A percentile compares a stretch with the other conserved stretches of the same genome.
phyloP scores from a whole-genome alignment of 1,140 invertebrate genomes.

The Zelostemma sp. region DNA sequence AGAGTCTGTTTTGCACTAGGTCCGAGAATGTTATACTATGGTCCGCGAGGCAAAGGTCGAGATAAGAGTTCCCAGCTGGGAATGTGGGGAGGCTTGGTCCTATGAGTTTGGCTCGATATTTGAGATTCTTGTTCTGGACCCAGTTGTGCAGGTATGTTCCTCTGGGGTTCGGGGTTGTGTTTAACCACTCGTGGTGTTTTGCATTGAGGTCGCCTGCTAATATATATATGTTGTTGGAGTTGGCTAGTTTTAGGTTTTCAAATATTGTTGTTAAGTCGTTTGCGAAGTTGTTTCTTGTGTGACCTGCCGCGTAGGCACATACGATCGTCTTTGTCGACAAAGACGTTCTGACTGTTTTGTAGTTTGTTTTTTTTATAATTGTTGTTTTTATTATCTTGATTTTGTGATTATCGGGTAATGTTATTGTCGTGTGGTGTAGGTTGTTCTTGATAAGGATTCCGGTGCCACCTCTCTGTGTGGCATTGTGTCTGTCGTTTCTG shows the following conservation, averaged over 20 bases:
- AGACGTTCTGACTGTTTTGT: conserved; percentile 1
- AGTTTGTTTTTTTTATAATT: conserved; percentile 24
- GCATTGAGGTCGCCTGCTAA: conserved; percentile 2
- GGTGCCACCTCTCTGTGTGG: conserved; percentile 27
- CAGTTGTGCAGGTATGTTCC: not conserved
- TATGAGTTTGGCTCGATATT: not conserved
- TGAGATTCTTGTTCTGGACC: not conserved
- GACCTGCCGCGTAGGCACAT: conserved; percentile 4
- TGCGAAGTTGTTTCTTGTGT: not conserved
- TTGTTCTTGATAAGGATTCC: conserved; percentile 31
- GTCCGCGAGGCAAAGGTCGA: conserved; percentile 4
- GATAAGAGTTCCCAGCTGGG: not conserved
- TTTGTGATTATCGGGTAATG: not conserved
- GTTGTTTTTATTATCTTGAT: conserved; percentile 27
- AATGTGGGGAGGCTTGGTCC: not conserved
- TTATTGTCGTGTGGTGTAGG: conserved; percentile 12
- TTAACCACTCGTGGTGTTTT: conserved; percentile 1
- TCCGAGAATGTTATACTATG: conserved; percentile 4
- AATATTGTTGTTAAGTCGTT: conserved; percentile 2
- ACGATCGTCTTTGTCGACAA: no score
- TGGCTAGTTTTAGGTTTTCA: conserved; percentile 6
- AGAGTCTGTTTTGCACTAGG: conserved; percentile 2
- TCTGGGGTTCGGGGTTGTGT: not conserved
- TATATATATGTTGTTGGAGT: not conserved
- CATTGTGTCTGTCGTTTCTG: conserved; percentile 22